phyloP scores from a whole-genome alignment of 1,140 invertebrate genomes.

The Lordiphosa collinella region DNA sequence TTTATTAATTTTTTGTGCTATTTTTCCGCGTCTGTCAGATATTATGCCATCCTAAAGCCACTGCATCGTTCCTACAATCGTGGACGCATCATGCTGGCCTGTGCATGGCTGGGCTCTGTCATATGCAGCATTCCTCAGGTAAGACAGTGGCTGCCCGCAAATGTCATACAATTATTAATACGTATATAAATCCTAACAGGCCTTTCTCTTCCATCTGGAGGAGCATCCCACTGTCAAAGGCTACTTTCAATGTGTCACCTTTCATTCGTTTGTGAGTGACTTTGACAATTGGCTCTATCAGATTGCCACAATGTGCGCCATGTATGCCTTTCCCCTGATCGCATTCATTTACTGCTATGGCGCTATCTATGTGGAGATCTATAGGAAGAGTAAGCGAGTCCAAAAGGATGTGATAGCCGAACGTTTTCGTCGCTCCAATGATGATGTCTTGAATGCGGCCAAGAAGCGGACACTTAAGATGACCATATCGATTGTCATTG shows the following conservation, averaged over 20 bases:
- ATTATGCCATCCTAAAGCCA: slow-evolving; percentile 91
- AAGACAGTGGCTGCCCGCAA: too few relatives aligned
- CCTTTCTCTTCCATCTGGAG: slow-evolving; percentile 89
- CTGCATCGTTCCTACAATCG: slow-evolving; percentile 86
- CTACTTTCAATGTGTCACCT: slow-evolving; percentile 91
- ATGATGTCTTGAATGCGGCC: slow-evolving; percentile 89
- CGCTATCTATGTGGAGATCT: slow-evolving; percentile 90
- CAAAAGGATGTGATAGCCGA: slow-evolving; percentile 80
- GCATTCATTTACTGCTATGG: slow-evolving; percentile 93
- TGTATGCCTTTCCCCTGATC: slow-evolving; percentile 91
- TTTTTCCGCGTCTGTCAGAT: slow-evolving; percentile 81
- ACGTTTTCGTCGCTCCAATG: slow-evolving; percentile 88
- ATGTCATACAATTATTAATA: slow-evolving; percentile 5
- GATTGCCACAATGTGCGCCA: slow-evolving; percentile 88
- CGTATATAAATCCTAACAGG: slow-evolving; percentile 79
- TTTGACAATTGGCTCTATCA: slow-evolving; percentile 87
- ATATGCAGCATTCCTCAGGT: slow-evolving; percentile 93
- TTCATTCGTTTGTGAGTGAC: slow-evolving; percentile 85
- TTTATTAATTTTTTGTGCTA: neutral
- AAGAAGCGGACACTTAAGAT: slow-evolving; percentile 94
- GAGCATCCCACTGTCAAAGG: slow-evolving; percentile 86
- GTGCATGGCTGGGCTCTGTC: slow-evolving; percentile 88
- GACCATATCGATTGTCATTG: slow-evolving; percentile 95
- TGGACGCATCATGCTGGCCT: slow-evolving; percentile 86
- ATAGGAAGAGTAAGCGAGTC: slow-evolving; percentile 72